Conservation (phyloP, 2,113 vertebrate species). For the Caranx melampygus region DNA sequence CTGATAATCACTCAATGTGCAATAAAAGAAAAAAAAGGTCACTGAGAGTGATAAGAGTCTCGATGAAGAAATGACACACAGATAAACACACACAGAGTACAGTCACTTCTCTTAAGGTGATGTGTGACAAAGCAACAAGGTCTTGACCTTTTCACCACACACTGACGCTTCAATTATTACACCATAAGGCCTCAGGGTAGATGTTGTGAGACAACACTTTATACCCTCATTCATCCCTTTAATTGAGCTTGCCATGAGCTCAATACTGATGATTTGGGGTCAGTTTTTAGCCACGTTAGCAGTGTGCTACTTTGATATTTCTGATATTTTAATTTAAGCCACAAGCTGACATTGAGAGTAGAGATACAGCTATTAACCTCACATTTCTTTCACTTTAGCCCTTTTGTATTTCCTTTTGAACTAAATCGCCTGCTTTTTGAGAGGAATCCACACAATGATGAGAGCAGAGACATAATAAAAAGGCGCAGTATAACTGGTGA, state of each 20-base stretch:
- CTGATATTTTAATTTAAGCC: conserved; percentile 8
- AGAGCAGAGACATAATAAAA: conserved; percentile 10
- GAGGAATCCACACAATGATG: conserved; percentile 19
- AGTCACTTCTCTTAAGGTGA: conserved; percentile 31
- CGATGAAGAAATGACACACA: conserved; percentile 30
- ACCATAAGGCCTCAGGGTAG: conserved; percentile 20
- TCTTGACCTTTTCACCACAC: conserved; percentile 43
- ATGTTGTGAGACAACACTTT: conserved; percentile 15
- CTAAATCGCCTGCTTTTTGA: conserved; percentile 41
- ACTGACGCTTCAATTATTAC: conserved; percentile 44
- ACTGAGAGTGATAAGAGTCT: conserved; percentile 32
- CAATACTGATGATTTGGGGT: not conserved
- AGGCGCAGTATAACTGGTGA: conserved; percentile 14
- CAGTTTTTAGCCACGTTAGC: not conserved
- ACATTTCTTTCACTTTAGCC: conserved; percentile 18
- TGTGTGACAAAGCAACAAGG: conserved; percentile 26
- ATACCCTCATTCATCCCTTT: conserved; percentile 31
- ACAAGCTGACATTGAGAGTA: conserved; percentile 2
- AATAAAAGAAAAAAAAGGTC: conserved; percentile 52
- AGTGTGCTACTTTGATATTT: not conserved
- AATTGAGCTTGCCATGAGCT: conserved; percentile 16
- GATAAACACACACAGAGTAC: not conserved
- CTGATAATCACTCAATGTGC: conserved; percentile 41
- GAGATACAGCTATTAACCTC: conserved; percentile 25
- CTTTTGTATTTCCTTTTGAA: conserved; percentile 52